Evolutionary conservation across 2,888 invertebrate species (phyloP).

Genomic region (Cantharis nigra): DNA sequence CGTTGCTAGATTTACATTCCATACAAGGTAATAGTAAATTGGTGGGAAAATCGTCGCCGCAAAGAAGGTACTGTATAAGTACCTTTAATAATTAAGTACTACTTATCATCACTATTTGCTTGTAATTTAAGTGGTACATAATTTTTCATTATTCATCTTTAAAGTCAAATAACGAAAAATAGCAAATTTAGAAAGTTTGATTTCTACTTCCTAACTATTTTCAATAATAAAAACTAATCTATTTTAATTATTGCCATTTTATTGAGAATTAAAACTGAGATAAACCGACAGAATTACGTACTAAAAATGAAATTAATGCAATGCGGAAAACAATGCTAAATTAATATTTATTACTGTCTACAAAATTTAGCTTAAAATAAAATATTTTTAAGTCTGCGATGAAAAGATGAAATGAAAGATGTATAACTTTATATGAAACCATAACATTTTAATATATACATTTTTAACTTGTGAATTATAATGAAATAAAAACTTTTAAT

Average conservation of each 20-base stretch:
- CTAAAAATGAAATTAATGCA: not conserved
- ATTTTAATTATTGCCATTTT: not conserved
- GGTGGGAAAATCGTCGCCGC: not conserved
- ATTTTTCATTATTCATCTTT: not conserved
- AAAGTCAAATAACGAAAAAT: not conserved
- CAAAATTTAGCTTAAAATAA: not conserved
- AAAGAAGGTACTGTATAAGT: not conserved
- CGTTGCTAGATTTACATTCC: conserved; percentile 3
- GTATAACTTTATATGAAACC: no score
- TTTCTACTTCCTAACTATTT: not conserved
- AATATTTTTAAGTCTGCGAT: not conserved
- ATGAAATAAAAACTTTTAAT: no score
- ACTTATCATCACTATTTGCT: not conserved
- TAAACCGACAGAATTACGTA: not conserved
- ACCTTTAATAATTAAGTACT: not conserved
- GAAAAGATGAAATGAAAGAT: no score
- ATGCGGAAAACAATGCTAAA: not conserved
- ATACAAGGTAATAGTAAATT: conserved; percentile 7
- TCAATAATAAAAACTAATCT: not conserved
- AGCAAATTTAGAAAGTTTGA: not conserved
- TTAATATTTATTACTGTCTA: not conserved
- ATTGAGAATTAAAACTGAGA: not conserved
- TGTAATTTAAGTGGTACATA: not conserved
- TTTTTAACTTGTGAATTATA: no score
- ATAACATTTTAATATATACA: no score